These are phyloP conservation scores for Chlorocebus sabaeus DNA, from an alignment of 2,113 vertebrate species.

Conservation along the genomic window DNA sequence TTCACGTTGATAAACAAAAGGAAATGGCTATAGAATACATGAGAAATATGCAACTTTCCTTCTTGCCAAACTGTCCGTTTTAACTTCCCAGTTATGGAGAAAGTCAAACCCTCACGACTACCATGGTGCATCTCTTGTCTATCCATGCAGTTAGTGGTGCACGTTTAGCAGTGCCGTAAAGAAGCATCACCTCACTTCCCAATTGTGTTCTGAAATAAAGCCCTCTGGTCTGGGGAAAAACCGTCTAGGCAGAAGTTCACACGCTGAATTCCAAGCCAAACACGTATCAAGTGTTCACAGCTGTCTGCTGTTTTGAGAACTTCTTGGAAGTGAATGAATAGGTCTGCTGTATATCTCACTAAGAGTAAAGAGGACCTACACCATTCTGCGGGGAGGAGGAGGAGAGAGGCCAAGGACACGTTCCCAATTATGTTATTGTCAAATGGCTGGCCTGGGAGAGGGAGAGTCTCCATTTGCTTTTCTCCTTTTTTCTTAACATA, in stretches of 20 bases:
- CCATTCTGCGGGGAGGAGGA: too few species aligned
- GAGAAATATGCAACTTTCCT: neutral
- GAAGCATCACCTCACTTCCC: neutral
- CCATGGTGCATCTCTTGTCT: neutral
- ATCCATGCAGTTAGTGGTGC: rapidly evolving
- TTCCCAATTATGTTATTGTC: neutral
- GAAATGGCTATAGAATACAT: neutral
- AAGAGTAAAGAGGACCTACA: neutral
- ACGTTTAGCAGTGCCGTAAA: neutral
- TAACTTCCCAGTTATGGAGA: neutral
- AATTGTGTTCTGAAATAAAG: neutral
- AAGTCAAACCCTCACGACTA: neutral
- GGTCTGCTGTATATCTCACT: neutral
- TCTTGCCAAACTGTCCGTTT: neutral
- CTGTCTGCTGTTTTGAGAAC: neutral
- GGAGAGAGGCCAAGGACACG: neutral
- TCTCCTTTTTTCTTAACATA: neutral
- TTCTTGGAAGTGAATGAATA: neutral
- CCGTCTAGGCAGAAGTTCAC: neutral
- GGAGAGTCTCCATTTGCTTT: neutral
- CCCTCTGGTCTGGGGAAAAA: neutral
- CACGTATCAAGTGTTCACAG: neutral
- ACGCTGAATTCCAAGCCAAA: neutral
- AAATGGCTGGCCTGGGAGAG: neutral
- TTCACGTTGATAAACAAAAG: neutral